phyloP scores from a whole-genome alignment of 2,888 invertebrate genomes.

The Phaonia tiefii region DNA sequence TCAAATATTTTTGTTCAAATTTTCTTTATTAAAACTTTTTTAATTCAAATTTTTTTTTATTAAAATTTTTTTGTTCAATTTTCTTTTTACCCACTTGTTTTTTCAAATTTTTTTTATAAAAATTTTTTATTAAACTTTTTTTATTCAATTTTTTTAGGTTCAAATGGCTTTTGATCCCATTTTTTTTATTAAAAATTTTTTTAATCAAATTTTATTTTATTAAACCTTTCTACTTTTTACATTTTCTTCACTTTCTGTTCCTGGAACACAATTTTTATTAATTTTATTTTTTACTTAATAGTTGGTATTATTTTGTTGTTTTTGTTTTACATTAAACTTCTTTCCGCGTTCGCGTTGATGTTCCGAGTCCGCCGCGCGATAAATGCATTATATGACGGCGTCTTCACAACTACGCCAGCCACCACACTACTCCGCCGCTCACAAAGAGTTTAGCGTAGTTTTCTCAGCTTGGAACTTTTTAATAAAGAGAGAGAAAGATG shows the following conservation, averaged over 20 bases:
- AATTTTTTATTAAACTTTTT: too few species aligned
- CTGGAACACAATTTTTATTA: background rate
- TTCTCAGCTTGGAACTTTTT: constrained; percentile 10
- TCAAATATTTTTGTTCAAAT: too few species aligned
- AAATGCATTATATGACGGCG: constrained; percentile 29
- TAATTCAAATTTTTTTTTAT: too few species aligned
- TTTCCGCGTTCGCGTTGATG: constrained; percentile 12
- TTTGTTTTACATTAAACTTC: background rate
- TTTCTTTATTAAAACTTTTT: too few species aligned
- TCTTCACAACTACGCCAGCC: constrained; percentile 9
- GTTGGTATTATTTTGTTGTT: background rate
- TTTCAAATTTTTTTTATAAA: background rate
- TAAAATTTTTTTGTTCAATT: too few species aligned
- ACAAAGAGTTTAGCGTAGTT: constrained; percentile 1
- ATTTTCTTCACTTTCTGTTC: background rate
- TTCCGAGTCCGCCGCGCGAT: constrained; percentile 1
- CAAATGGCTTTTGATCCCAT: too few species aligned
- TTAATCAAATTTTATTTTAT: background rate
- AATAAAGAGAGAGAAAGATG: too few species aligned
- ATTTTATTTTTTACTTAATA: background rate
- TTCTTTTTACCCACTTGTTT: too few species aligned
- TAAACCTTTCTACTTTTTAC: background rate
- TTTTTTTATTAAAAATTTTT: too few species aligned
- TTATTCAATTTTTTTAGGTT: too few species aligned
- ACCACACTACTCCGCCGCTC: background rate